These are phyloP conservation scores for Sarcophaga caerulescens DNA, from an alignment of 2,888 invertebrate species.

Conservation along the genomic window DNA sequence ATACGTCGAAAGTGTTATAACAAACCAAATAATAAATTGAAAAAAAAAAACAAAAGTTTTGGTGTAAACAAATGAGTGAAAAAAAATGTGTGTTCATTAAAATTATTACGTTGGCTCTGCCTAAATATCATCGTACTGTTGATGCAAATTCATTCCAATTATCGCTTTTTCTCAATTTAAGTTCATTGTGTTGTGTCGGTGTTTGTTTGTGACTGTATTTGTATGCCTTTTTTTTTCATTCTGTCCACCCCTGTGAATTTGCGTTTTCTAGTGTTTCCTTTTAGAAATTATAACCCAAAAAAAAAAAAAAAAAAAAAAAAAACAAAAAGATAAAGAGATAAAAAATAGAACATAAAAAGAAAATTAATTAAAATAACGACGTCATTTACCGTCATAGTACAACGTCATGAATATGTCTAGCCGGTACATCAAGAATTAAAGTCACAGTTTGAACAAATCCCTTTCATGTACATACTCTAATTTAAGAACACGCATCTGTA, in stretches of 20 bases:
- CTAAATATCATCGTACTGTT: constrained; percentile 21
- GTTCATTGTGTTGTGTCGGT: constrained; percentile 31
- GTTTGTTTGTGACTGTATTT: constrained; percentile 10
- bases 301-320: too few relatives aligned
- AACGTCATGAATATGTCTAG: constrained; percentile 47
- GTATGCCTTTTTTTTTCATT: constrained; percentile 6
- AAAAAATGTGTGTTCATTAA: constrained; percentile 20
- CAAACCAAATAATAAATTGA: constrained; percentile 18
- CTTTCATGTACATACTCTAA: neutral
- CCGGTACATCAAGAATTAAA: neutral
- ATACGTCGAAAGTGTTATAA: neutral
- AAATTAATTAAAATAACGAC: constrained; percentile 20
- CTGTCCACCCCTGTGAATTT: constrained; percentile 61
- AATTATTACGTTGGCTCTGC: constrained; percentile 28
- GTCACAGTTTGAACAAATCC: neutral
- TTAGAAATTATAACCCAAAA: constrained; percentile 39
- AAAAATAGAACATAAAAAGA: neutral
- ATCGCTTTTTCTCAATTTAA: constrained; percentile 59
- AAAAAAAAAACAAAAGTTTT: neutral
- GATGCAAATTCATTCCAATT: constrained; percentile 59
- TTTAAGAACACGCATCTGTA: neutral
- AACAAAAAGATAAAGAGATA: too few relatives aligned
- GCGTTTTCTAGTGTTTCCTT: constrained; percentile 45
- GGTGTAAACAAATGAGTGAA: neutral
- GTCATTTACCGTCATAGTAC: constrained; percentile 31